Conservation (phyloP, 2,888 invertebrate genomes). For the Marronus borbonicus region DNA sequence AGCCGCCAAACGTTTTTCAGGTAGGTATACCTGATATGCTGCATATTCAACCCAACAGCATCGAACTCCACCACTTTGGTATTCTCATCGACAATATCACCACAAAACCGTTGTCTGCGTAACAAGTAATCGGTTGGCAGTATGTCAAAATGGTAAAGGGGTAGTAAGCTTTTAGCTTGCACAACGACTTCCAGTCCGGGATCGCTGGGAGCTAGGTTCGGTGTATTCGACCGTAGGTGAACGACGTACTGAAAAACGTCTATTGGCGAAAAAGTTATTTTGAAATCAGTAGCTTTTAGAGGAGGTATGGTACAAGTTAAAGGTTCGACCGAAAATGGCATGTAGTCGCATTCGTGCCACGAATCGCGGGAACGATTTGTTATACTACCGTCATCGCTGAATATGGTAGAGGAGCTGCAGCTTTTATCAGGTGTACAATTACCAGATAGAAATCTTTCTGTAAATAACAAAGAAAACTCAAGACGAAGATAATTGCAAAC, state of each 20-base stretch:
- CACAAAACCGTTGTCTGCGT: conserved; percentile 70
- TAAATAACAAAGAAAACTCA: conserved; percentile 27
- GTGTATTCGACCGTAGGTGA: conserved; percentile 73
- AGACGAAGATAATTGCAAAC: no score
- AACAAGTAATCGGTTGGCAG: conserved; percentile 78
- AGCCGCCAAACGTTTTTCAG: not conserved
- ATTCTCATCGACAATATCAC: conserved; percentile 67
- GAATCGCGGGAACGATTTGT: conserved; percentile 54
- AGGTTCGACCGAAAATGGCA: conserved; percentile 74
- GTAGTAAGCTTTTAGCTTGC: conserved; percentile 76
- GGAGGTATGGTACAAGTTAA: conserved; percentile 70
- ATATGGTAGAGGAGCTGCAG: conserved; percentile 54
- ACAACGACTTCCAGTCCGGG: conserved; percentile 67
- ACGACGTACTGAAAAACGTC: conserved; percentile 74
- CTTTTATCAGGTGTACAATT: conserved; percentile 28
- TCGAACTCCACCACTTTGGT: conserved; percentile 77
- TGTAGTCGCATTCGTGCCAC: conserved; percentile 58
- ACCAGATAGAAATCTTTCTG: conserved; percentile 54
- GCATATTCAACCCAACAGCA: conserved; percentile 75
- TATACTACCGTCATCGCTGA: conserved; percentile 55
- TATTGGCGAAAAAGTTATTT: conserved; percentile 73
- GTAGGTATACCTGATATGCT: conserved; percentile 46
- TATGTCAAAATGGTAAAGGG: conserved; percentile 81
- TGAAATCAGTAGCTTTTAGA: conserved; percentile 68
- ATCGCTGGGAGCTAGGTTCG: conserved; percentile 71